Base-by-base conservation (phyloP, 2,888 invertebrate species). In the Nycteola revayana region DNA sequence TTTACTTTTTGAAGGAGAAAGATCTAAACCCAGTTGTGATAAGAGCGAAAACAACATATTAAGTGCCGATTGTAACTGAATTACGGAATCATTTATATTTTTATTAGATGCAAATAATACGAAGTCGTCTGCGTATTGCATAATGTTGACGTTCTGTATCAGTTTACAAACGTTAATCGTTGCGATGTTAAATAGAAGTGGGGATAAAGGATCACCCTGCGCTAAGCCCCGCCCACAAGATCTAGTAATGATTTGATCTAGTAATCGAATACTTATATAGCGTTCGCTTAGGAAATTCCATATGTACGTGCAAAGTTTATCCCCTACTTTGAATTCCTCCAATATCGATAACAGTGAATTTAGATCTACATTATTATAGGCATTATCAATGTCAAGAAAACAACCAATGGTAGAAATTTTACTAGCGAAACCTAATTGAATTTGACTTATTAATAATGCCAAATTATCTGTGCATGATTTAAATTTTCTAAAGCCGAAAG, bases 381-480 rank as follows among this genome's bases (percentile, higher is more conserved):
- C 32, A 7, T 10, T 32, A 7, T 10, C 25, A 1, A 25, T 25
- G 5, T 25, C 32, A 3, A 32, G 10, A n/a, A 32, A 32, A 32
- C 20, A 20, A 7, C 25, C 32, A 2, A 3, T 9, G 0, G 32
- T 32, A 25, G 9, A 6, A 18, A 20, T 3, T 4, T 31, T 20
- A 25, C 20, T 25, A 2, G 25, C 17, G 8, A 25, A 31, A 1
- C 8, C 18, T 10, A 25, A 8, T 18, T 31, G 31, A 10, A 31
- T 25, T n/a, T n/a, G 3, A 2, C 25, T 18, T 1, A 25, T 18
- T 10, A 31, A 10, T 10, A 14, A 18, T n/a, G 9, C 8, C n/a
- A 17, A 17, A n/a, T 11, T 33, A 18, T 34, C 28, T 0, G 25
- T 7, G 20, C 25, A 25, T 8, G 34, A 34, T 9, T 25, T 11